A percentile compares a stretch with the other conserved stretches of the same genome.
These are phyloP conservation scores for Chalcosyrphus nemorum DNA, from an alignment of 2,888 invertebrate species.

Conservation along the genomic window DNA sequence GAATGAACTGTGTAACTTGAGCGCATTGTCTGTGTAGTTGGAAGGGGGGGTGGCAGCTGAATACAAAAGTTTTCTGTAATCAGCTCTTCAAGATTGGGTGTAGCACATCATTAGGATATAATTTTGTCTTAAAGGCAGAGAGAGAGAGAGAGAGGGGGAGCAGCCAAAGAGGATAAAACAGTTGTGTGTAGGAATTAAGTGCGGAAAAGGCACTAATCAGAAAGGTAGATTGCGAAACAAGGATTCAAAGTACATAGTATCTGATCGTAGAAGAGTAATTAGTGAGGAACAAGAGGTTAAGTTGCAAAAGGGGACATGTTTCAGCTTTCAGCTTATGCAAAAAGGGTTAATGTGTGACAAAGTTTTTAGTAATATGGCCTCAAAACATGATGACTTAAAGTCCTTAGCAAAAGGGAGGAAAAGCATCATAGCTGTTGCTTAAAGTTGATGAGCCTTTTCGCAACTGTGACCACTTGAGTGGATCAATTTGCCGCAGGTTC, in stretches of 20 bases:
- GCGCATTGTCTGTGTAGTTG: slow-evolving; percentile 12
- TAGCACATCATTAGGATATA: slow-evolving; percentile 57
- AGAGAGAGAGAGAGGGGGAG: too few relatives aligned
- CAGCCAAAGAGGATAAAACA: background rate
- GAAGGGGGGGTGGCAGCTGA: background rate
- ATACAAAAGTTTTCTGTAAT: slow-evolving; percentile 38
- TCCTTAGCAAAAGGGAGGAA: too few relatives aligned
- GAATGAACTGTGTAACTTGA: slow-evolving; percentile 36
- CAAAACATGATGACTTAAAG: too few relatives aligned
- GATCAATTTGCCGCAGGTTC: too few relatives aligned
- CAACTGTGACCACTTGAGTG: too few relatives aligned
- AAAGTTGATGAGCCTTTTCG: too few relatives aligned
- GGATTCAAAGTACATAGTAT: slow-evolving; percentile 1
- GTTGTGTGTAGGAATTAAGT: slow-evolving; percentile 25
- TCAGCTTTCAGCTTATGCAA: background rate
- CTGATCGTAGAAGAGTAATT: slow-evolving; percentile 33
- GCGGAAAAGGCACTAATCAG: slow-evolving; percentile 8
- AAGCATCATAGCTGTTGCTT: too few relatives aligned
- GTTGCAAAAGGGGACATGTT: background rate
- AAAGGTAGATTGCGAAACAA: background rate
- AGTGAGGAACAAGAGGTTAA: slow-evolving; percentile 27
- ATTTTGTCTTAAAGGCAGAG: slow-evolving; percentile 24
- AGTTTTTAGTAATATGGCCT: background rate
- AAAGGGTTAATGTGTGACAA: background rate
- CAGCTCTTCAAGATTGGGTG: slow-evolving; percentile 59